A percentile compares a stretch with the other conserved stretches of the same genome.
phyloP scores from a whole-genome alignment of 2,888 invertebrate genomes.

The Brachyopa scutellaris region DNA sequence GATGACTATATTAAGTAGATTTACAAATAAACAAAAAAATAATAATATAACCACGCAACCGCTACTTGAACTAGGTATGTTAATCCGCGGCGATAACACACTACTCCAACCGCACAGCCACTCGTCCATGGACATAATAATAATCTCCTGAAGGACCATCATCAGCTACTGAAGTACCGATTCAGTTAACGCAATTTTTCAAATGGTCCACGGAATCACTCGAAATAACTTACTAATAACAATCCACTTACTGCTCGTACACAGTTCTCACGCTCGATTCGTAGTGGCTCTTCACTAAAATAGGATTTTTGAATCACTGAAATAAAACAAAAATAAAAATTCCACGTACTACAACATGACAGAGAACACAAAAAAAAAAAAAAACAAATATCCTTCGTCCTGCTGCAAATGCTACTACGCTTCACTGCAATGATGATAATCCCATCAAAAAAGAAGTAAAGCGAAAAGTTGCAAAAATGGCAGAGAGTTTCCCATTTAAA shows the following conservation, averaged over 20 bases:
- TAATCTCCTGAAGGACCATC: slow-evolving; percentile 7
- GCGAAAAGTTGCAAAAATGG: slow-evolving; percentile 26
- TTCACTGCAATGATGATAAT: slow-evolving; percentile 47
- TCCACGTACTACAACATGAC: slow-evolving; percentile 12
- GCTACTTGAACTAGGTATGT: neutral
- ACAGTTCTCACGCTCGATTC: slow-evolving; percentile 20
- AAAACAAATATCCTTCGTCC: slow-evolving; percentile 6
- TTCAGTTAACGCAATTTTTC: slow-evolving; percentile 51
- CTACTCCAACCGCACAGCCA: neutral
- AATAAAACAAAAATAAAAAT: slow-evolving; percentile 14
- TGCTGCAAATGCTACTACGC: slow-evolving; percentile 4
- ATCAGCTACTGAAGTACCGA: neutral
- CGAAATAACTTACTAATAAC: slow-evolving; percentile 50
- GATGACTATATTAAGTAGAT: too few species aligned
- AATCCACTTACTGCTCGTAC: slow-evolving; percentile 57
- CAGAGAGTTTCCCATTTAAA: slow-evolving; percentile 45
- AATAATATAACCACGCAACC: neutral
- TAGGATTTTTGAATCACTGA: slow-evolving; percentile 43
- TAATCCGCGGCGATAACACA: neutral
- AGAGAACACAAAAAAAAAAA: slow-evolving; percentile 37
- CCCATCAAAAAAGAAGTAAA: slow-evolving; percentile 5
- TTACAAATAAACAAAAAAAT: too few species aligned
- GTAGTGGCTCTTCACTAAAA: slow-evolving; percentile 33
- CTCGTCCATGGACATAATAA: neutral
- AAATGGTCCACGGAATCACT: slow-evolving; percentile 26